Percentiles rank a stretch among this genome's conserved stretches.
Evolutionary conservation across 2,888 invertebrate genomes (phyloP).

Genomic region (Bruchidius siliquastri): DNA sequence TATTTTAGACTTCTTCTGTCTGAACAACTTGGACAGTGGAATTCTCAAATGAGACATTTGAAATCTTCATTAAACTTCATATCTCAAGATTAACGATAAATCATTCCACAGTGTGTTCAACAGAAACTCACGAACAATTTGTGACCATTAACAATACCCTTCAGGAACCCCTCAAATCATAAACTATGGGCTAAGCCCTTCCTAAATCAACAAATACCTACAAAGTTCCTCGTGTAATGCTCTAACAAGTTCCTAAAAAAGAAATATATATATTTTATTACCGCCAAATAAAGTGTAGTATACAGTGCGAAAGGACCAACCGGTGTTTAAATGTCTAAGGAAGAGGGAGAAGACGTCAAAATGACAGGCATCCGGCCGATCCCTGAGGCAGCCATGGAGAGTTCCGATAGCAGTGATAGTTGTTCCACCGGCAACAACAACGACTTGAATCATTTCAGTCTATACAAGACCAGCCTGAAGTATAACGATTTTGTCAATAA

Average conservation of each 20-base stretch:
- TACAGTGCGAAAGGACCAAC: slow-evolving; percentile 4
- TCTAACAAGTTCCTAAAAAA: slow-evolving; percentile 12
- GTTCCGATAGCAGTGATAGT: slow-evolving; percentile 45
- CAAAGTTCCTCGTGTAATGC: neutral
- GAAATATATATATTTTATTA: slow-evolving; percentile 24
- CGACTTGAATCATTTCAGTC: slow-evolving; percentile 29
- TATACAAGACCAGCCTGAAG: slow-evolving; percentile 40
- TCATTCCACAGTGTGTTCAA: too few species aligned
- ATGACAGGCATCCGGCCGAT: slow-evolving; percentile 42
- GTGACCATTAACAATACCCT: neutral
- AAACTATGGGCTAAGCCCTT: slow-evolving; percentile 19
- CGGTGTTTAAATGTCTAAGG: slow-evolving; percentile 19
- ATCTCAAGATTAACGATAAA: too few species aligned
- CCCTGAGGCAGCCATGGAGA: slow-evolving; percentile 41
- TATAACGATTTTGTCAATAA: slow-evolving; percentile 46
- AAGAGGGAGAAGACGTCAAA: slow-evolving; percentile 15
- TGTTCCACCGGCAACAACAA: slow-evolving; percentile 36
- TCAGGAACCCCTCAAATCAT: neutral
- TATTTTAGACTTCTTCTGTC: too few species aligned
- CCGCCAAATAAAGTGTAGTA: slow-evolving; percentile 6
- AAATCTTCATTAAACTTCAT: too few species aligned
- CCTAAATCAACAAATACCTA: slow-evolving; percentile 1
- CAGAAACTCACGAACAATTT: neutral
- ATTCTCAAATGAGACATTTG: too few species aligned
- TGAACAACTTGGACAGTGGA: too few species aligned